Evolutionary conservation across 2,113 vertebrate species (phyloP).

Genomic region (Poecile atricapillus): DNA sequence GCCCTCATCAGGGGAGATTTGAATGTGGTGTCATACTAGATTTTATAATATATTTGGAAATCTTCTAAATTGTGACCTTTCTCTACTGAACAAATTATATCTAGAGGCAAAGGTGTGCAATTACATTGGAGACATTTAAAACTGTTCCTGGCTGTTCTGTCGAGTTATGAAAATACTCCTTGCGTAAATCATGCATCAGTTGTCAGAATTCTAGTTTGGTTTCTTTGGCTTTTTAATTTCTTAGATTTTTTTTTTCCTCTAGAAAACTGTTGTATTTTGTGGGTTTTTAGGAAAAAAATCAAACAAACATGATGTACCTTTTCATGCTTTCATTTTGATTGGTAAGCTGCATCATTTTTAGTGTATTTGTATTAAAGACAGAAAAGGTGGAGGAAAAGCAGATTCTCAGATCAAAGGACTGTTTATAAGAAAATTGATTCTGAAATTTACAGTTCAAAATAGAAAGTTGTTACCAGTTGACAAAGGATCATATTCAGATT

Average conservation of each 20-base stretch:
- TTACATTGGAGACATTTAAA: not conserved
- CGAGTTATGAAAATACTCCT: not conserved
- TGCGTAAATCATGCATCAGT: not conserved
- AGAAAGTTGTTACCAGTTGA: not conserved
- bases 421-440: not conserved
- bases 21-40: not conserved
- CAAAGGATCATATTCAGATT: not conserved
- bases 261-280: not conserved
- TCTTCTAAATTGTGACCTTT: not conserved
- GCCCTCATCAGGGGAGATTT: not conserved
- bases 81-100: not conserved
- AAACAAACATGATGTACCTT: not conserved
- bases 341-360: not conserved
- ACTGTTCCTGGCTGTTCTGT: not conserved
- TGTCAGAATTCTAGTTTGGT: not conserved
- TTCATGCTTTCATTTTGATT: not conserved
- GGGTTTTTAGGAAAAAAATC: not conserved
- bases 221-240: not conserved
- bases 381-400: not conserved
- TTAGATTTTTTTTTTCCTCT: not conserved
- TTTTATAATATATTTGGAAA: not conserved
- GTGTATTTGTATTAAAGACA: not conserved
- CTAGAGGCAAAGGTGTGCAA: not conserved
- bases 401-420: not conserved
- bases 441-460: not conserved